These are phyloP conservation scores for Pararge aegeria DNA, from an alignment of 1,140 invertebrate species.

Conservation along the genomic window DNA sequence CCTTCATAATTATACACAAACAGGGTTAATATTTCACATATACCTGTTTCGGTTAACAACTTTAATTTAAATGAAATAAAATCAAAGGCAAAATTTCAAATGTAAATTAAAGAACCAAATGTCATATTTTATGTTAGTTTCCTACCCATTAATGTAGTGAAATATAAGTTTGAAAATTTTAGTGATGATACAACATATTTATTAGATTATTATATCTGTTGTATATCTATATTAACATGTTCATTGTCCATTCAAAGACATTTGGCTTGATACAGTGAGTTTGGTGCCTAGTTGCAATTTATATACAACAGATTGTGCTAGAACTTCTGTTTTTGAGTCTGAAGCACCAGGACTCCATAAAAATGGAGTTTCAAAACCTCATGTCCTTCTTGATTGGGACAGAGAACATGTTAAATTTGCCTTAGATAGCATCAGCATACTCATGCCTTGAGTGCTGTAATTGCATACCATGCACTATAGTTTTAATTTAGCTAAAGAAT, in stretches of 20 bases:
- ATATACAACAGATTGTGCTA: no score
- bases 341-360: no score
- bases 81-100: not conserved
- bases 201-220: no score
- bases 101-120: not conserved
- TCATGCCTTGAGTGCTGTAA: not conserved
- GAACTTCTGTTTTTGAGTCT: no score
- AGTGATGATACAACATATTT: not conserved
- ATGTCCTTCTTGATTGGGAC: not conserved
- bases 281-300: no score
- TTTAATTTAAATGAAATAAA: not conserved
- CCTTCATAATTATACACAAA: not conserved
- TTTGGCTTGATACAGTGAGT: no score
- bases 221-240: no score
- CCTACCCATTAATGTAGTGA: not conserved
- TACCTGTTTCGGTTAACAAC: not conserved
- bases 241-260: no score
- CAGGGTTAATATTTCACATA: not conserved
- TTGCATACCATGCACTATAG: conserved; percentile 54
- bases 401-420: not conserved
- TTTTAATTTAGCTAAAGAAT: conserved; percentile 67
- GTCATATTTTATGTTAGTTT: not conserved
- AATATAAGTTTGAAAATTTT: not conserved
- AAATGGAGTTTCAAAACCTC: no score
- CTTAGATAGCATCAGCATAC: not conserved